Conservation (phyloP, 1,140 invertebrate species). For the Drosophila novamexicana region DNA sequence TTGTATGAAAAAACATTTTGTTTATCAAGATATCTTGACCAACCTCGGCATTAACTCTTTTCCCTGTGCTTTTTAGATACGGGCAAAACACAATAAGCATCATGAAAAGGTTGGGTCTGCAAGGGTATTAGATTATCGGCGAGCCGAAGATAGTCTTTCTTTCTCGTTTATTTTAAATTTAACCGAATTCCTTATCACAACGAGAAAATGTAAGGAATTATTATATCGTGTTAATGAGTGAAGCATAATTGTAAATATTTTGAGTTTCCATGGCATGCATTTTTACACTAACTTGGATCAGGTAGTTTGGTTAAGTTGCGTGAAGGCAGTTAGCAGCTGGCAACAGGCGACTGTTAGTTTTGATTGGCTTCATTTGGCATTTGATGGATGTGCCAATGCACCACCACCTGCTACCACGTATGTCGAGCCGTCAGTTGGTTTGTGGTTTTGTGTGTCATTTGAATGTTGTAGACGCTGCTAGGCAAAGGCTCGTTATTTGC, state of each 20-base stretch:
- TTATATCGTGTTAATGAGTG: constrained; percentile 66
- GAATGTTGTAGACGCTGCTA: constrained; percentile 25
- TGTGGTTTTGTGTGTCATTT: constrained; percentile 49
- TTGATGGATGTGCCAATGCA: constrained; percentile 29
- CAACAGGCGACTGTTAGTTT: constrained; percentile 2
- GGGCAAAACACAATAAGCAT: no score
- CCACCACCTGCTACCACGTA: constrained; percentile 13
- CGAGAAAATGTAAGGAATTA: background rate
- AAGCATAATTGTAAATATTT: constrained; percentile 63
- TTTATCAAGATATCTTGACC: no score
- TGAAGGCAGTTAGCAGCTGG: constrained; percentile 25
- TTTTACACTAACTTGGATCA: constrained; percentile 2
- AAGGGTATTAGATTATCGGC: no score
- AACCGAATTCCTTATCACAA: background rate
- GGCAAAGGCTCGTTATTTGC: constrained; percentile 44
- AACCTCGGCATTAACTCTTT: no score
- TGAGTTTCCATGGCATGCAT: constrained; percentile 52
- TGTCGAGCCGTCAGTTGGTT: constrained; percentile 15
- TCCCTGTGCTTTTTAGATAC: no score
- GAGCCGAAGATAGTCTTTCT: no score
- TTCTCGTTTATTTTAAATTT: background rate
- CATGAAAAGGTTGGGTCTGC: no score
- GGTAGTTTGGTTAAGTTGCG: constrained; percentile 24
- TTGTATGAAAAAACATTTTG: no score
- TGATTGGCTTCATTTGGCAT: constrained; percentile 72